Percentiles rank a stretch among this genome's conserved stretches.
Evolutionary conservation across 1,140 invertebrate species (phyloP).

Genomic region (Drosophila pandora): DNA sequence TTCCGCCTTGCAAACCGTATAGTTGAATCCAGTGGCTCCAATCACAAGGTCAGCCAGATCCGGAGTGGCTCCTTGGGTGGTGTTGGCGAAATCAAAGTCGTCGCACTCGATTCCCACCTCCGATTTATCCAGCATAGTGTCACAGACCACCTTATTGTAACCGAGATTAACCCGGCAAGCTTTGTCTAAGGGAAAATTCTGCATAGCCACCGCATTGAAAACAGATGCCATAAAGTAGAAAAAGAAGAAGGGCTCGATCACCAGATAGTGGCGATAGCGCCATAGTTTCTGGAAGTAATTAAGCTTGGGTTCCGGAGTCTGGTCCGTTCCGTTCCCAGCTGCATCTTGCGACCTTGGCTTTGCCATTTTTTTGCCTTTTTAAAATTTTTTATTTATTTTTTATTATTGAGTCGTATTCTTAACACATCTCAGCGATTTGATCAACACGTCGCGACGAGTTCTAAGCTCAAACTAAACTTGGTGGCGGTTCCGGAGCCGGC

Average conservation of each 20-base stretch:
- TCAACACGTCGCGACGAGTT: slow-evolving; percentile 69
- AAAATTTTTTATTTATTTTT: slow-evolving; percentile 7
- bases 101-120: slow-evolving; percentile 77
- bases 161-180: slow-evolving; percentile 87
- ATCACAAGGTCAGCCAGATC: slow-evolving; percentile 39
- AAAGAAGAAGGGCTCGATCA: slow-evolving; percentile 85
- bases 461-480: slow-evolving; percentile 64
- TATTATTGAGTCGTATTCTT: slow-evolving; percentile 25
- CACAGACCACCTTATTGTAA: slow-evolving; percentile 86
- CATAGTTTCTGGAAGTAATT: slow-evolving; percentile 78
- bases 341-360: slow-evolving; percentile 44
- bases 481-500: slow-evolving; percentile 19
- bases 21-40: slow-evolving; percentile 59
- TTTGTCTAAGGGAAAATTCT: slow-evolving; percentile 85
- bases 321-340: background rate
- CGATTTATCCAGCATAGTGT: slow-evolving; percentile 84
- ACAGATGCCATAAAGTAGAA: slow-evolving; percentile 84
- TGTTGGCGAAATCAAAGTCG: slow-evolving; percentile 72
- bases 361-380: slow-evolving; percentile 40
- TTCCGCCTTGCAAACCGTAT: slow-evolving; percentile 81
- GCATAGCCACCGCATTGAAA: slow-evolving; percentile 83
- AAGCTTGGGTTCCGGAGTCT: slow-evolving; percentile 38
- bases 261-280: slow-evolving; percentile 71
- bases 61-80: slow-evolving; percentile 62
- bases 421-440: slow-evolving; percentile 55